Evolutionary conservation across 2,113 vertebrate genomes (phyloP), one percentile per base, ranked within the genome.

Genomic region (Fregetta grallaria): DNA sequence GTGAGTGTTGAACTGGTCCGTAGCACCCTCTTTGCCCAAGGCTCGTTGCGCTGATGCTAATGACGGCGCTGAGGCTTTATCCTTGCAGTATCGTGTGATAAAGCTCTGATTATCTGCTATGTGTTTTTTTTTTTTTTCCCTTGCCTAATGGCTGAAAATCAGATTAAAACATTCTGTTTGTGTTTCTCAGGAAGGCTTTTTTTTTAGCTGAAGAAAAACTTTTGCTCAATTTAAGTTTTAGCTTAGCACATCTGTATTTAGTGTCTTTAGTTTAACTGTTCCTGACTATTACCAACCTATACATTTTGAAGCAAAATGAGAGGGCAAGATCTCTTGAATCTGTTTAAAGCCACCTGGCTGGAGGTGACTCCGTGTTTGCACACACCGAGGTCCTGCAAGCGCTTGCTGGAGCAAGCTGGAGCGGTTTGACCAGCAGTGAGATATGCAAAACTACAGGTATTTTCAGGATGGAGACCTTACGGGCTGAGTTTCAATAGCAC

Each of bases 1-100:
- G 0, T 1, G 34, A 53, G 34, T 3, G 45, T 7, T 19, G 42
- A 47, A 12, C 27, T 9, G 49, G 13, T 23, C 45, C 0, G 2
- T 29, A 18, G 17, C 5, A 1, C 15, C 19, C 34, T 50, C 19
- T 26, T 38, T 44, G 75, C 75, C 42, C 14, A 1, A 29, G 11
- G 17, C 70, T 80, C 8, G 0, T 55, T 44, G 10, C 11, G 55
- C 25, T 16, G 36, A 34, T 44, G 56, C n/a, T 38, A 20, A 26
- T 7, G 56, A n/a, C 3, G 0, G 19, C 0, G 9, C 40, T 15
- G 61, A 73, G 36, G 23, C n/a, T 84, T 81, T 44, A 25, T 30
- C 40, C 30, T 72, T 4, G 14, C 10, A 2, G 29, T n/a, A 9
- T 61, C 3, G 0, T 18, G 63, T 1, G 10, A 9, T 47, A 45